A percentile compares a stretch with the other conserved stretches of the same genome.
These are phyloP conservation scores for Petroica traversi DNA, from an alignment of 2,113 vertebrate genomes.

Conservation along the genomic window DNA sequence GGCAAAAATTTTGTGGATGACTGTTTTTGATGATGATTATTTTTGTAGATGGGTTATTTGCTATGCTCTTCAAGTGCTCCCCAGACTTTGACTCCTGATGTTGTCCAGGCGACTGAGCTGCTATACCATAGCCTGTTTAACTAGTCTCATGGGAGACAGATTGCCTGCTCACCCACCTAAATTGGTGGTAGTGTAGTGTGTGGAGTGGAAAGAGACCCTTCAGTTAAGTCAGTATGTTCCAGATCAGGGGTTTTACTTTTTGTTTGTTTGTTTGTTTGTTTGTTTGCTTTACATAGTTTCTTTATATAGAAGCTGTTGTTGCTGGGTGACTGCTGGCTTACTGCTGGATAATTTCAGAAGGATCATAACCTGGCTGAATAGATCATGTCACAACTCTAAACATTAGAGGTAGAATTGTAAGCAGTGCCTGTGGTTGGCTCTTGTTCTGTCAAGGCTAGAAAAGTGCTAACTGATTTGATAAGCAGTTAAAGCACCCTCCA, in stretches of 20 bases:
- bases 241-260: neutral
- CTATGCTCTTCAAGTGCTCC: neutral
- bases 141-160: neutral
- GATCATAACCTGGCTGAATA: neutral
- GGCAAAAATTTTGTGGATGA: conserved; percentile 33
- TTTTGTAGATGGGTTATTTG: conserved; percentile 42
- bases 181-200: neutral
- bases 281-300: neutral
- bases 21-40: conserved; percentile 41
- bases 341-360: neutral
- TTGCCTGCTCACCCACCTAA: conserved; percentile 15
- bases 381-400: neutral
- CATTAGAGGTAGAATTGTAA: neutral
- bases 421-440: neutral
- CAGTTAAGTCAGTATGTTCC: conserved; percentile 13
- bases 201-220: neutral
- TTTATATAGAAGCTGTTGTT: conserved; percentile 20
- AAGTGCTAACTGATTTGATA: neutral
- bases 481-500: neutral
- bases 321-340: conserved; percentile 1
- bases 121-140: neutral
- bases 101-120: conserved; percentile 27
- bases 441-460: conserved; percentile 2
- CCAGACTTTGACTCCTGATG: conserved; percentile 30
- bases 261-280: neutral